Conservation (phyloP, 2,113 vertebrate genomes). For the Clinocottus analis region DNA sequence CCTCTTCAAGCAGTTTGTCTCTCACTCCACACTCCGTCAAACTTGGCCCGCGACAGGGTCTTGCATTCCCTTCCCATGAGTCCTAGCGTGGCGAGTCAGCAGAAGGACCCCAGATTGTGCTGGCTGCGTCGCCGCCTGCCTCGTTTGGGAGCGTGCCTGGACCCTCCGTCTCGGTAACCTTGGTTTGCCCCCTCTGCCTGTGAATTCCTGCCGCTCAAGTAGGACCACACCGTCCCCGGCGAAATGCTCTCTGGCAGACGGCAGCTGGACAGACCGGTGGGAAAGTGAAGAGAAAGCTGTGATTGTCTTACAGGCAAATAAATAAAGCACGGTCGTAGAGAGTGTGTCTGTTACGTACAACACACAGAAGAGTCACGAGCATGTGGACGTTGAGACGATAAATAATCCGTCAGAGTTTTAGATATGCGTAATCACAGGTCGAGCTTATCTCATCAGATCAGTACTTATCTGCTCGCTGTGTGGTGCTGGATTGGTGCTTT, state of each 20-base stretch:
- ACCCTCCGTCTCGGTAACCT: conserved; percentile 74
- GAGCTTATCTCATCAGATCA: conserved; percentile 26
- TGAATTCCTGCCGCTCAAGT: conserved; percentile 73
- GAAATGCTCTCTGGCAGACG: conserved; percentile 70
- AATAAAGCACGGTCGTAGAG: conserved; percentile 55
- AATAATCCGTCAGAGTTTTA: conserved; percentile 30
- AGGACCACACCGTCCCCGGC: conserved; percentile 75
- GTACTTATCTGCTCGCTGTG: conserved; percentile 2
- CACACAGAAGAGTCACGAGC: conserved; percentile 11
- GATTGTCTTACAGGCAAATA: conserved; percentile 69
- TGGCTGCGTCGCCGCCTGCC: conserved; percentile 64
- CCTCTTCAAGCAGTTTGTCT: conserved; percentile 64
- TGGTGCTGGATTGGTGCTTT: conserved; percentile 28
- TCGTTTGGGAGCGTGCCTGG: conserved; percentile 74
- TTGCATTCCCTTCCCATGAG: conserved; percentile 79
- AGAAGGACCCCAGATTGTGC: conserved; percentile 81
- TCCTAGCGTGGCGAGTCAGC: conserved; percentile 71
- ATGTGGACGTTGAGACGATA: conserved; percentile 1
- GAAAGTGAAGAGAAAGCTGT: conserved; percentile 62
- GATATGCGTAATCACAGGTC: conserved; percentile 5
- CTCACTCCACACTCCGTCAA: conserved; percentile 64
- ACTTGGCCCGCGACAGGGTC: conserved; percentile 66
- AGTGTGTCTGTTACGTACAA: conserved; percentile 25
- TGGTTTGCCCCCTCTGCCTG: conserved; percentile 77
- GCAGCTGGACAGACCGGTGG: conserved; percentile 65